phyloP scores from a whole-genome alignment of 2,888 invertebrate species.

The Norana najaformis region DNA sequence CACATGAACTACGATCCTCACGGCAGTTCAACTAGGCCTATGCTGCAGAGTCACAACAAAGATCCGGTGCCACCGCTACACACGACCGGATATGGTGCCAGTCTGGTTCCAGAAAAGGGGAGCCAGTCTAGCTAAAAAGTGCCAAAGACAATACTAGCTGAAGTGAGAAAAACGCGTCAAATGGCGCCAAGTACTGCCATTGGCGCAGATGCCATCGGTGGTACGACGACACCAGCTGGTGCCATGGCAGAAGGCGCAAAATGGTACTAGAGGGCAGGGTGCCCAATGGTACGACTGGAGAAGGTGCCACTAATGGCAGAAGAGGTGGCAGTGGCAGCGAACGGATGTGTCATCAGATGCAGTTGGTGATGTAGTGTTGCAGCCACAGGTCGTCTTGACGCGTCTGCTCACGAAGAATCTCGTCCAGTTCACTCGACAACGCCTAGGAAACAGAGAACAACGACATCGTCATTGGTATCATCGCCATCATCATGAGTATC shows the following conservation, averaged over 20 bases:
- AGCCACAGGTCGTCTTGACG: slow-evolving; percentile 43
- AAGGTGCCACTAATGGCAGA: neutral
- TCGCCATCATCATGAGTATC: neutral
- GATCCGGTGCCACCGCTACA: neutral
- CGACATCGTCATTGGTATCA: neutral
- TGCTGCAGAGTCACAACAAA: neutral
- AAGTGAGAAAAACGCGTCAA: neutral
- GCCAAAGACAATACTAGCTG: neutral
- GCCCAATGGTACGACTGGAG: neutral
- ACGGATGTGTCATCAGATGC: neutral
- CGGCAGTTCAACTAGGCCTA: neutral
- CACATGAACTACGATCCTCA: slow-evolving; percentile 13
- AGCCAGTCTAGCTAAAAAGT: neutral
- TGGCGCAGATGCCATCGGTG: neutral
- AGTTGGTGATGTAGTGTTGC: slow-evolving; percentile 41
- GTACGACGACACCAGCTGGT: neutral
- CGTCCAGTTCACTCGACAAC: slow-evolving; percentile 40
- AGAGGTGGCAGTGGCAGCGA: neutral
- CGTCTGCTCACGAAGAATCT: slow-evolving; percentile 42
- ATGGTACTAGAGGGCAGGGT: neutral
- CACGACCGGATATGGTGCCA: neutral
- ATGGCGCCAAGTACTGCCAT: neutral
- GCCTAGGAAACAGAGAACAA: slow-evolving; percentile 33
- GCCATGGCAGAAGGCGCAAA: neutral
- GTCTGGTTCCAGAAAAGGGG: neutral